These are phyloP conservation scores for Pelvicachromis taeniatus DNA, from an alignment of 2,113 vertebrate species.

Conservation along the genomic window DNA sequence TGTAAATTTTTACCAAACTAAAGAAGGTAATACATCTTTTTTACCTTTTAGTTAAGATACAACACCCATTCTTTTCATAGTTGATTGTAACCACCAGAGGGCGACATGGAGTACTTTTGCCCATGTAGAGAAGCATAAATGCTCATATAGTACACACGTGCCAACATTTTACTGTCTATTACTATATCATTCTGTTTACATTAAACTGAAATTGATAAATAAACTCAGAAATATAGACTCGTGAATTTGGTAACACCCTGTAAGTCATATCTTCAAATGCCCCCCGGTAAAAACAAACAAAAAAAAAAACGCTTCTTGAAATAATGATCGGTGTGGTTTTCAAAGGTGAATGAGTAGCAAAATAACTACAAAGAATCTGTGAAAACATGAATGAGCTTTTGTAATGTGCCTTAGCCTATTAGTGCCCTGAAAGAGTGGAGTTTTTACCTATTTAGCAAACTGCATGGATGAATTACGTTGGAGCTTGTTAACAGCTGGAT, in stretches of 20 bases:
- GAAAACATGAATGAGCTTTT: not conserved
- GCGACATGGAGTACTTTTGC: not conserved
- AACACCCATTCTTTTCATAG: not conserved
- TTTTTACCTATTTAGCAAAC: not conserved
- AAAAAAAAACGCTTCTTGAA: not conserved
- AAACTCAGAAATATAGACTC: not conserved
- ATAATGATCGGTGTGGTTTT: not conserved
- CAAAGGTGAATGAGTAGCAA: not conserved
- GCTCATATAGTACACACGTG: not conserved
- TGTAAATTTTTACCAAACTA: too few species aligned
- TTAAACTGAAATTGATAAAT: not conserved
- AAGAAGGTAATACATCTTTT: not conserved
- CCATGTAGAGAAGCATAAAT: not conserved
- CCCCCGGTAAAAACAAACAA: not conserved
- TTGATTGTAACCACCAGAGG: constrained; percentile 38
- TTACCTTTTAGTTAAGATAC: not conserved
- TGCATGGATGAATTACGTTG: not conserved
- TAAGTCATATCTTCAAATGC: not conserved
- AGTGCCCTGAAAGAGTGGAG: not conserved
- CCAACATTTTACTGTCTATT: not conserved
- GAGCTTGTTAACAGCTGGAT: not conserved
- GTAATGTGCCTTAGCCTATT: not conserved
- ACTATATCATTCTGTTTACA: not conserved
- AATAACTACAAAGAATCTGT: not conserved
- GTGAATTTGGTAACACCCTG: not conserved